These are phyloP conservation scores for Meteorus sp. DNA, from an alignment of 1,140 invertebrate genomes.

Conservation along the genomic window DNA sequence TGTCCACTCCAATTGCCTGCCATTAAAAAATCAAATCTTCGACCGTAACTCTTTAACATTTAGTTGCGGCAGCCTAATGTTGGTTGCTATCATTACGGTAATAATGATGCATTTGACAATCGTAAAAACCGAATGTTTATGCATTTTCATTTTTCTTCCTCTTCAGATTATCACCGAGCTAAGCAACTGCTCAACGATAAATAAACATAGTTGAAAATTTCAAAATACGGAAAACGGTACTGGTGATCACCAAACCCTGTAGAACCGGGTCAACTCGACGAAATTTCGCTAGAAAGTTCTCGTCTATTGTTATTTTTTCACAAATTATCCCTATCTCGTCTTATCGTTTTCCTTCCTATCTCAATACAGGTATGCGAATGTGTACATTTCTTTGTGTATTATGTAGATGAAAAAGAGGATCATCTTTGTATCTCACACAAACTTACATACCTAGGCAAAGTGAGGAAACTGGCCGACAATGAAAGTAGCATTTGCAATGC, in stretches of 20 bases:
- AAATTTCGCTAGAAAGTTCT: slow-evolving; percentile 32
- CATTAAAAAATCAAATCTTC: slow-evolving; percentile 17
- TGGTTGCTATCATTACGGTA: neutral
- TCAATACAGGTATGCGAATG: too few relatives aligned
- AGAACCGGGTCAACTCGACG: slow-evolving; percentile 8
- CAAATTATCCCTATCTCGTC: neutral
- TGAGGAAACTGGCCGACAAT: slow-evolving; percentile 41
- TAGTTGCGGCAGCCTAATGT: slow-evolving; percentile 24
- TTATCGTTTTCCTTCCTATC: neutral
- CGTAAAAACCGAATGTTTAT: neutral
- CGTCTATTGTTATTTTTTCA: slow-evolving; percentile 4
- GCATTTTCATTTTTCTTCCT: neutral
- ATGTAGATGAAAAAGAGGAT: too few relatives aligned
- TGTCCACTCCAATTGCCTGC: slow-evolving; percentile 25
- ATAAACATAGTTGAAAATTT: too few relatives aligned
- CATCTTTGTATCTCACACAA: too few relatives aligned
- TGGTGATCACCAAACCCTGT: slow-evolving; percentile 6
- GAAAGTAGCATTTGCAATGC: slow-evolving; percentile 48
- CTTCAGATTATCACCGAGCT: too few relatives aligned
- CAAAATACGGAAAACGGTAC: slow-evolving; percentile 4
- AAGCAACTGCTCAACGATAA: too few relatives aligned
- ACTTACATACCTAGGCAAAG: neutral
- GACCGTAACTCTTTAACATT: slow-evolving; percentile 13
- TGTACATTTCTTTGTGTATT: neutral
- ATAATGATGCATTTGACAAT: neutral